phyloP scores from a whole-genome alignment of 2,888 invertebrate genomes.

The Galerucella calmariensis region DNA sequence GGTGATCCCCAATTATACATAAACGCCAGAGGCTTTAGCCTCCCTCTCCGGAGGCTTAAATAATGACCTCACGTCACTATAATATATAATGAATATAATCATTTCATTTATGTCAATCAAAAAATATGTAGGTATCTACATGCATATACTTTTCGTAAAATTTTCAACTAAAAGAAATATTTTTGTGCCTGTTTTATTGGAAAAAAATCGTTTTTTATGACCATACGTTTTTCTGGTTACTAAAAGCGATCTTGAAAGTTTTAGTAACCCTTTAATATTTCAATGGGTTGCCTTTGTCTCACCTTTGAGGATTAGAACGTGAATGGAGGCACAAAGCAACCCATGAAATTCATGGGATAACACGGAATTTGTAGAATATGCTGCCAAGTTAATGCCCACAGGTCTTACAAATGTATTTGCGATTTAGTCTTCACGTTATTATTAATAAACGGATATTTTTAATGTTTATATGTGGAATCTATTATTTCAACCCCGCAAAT shows the following conservation, averaged over 20 bases:
- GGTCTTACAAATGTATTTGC: slow-evolving; percentile 22
- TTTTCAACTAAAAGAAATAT: too few species aligned
- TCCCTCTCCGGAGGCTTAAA: not conserved
- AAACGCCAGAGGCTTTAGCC: slow-evolving; percentile 5
- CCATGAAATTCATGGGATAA: slow-evolving; percentile 30
- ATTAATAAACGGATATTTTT: slow-evolving; percentile 7
- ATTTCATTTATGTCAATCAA: not conserved
- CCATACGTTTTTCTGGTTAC: not conserved
- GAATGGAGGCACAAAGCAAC: slow-evolving; percentile 30
- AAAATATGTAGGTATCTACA: not conserved
- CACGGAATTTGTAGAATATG: slow-evolving; percentile 11
- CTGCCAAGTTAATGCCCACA: slow-evolving; percentile 19
- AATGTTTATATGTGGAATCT: too few species aligned
- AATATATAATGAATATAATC: not conserved
- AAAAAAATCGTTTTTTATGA: not conserved
- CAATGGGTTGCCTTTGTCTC: slow-evolving; percentile 37
- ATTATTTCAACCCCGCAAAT: too few species aligned
- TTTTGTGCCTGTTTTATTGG: not conserved
- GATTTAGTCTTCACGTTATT: slow-evolving; percentile 17
- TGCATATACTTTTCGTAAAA: too few species aligned
- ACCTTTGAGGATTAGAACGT: slow-evolving; percentile 39
- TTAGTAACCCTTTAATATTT: slow-evolving; percentile 37
- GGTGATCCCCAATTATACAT: slow-evolving; percentile 25
- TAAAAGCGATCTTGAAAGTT: slow-evolving; percentile 30
- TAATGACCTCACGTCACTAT: not conserved